phyloP scores from a whole-genome alignment of 1,140 invertebrate species.

The Physella acuta region DNA sequence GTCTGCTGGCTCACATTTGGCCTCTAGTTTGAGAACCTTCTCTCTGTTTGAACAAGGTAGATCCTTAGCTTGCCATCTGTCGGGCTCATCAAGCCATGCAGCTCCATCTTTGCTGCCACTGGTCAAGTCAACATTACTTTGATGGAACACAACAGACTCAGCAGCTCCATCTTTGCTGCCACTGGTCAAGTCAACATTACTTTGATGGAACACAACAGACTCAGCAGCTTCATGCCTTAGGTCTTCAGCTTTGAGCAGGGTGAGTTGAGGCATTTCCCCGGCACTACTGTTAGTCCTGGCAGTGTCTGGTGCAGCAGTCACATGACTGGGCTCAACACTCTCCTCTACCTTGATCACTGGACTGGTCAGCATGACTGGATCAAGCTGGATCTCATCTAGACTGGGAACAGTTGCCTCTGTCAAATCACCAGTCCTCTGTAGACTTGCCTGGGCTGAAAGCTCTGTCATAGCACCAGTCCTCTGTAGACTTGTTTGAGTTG shows the following conservation, averaged over 20 bases:
- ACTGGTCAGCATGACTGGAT: neutral
- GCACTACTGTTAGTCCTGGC: too few relatives aligned
- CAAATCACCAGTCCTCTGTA: neutral
- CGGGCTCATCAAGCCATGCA: neutral
- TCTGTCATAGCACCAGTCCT: neutral
- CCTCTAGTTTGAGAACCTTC: neutral
- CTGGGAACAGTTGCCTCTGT: neutral
- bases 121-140: neutral
- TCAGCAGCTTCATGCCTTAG: too few relatives aligned
- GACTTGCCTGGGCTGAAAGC: neutral
- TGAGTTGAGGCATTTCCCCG: too few relatives aligned
- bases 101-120: neutral
- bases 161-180: neutral
- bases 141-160: neutral
- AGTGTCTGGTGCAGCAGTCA: neutral
- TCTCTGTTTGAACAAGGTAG: neutral
- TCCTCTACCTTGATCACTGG: slow-evolving; percentile 1
- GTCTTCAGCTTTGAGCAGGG: too few relatives aligned
- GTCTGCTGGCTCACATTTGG: neutral
- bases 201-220: neutral
- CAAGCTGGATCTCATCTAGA: neutral
- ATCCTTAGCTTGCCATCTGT: neutral
- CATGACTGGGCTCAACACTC: neutral
- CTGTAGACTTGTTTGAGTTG: slow-evolving; percentile 8
- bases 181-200: neutral